A percentile compares a stretch with the other conserved stretches of the same genome.
phyloP scores from a whole-genome alignment of 2,113 vertebrate species.

The Actinemys pallida region DNA sequence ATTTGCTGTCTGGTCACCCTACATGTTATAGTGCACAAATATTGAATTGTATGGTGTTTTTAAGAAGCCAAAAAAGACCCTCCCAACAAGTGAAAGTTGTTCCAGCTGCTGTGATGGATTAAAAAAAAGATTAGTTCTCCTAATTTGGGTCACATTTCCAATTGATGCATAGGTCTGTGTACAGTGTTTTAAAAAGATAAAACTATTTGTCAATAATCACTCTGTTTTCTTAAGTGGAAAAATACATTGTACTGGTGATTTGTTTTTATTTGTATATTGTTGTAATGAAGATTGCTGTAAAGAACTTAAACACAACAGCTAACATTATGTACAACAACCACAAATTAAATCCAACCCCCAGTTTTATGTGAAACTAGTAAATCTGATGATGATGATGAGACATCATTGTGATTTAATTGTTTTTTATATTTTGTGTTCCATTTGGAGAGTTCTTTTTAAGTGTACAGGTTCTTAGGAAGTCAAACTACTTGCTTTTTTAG shows the following conservation, averaged over 20 bases:
- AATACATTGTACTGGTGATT: neutral
- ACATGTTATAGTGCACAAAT: neutral
- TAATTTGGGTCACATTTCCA: neutral
- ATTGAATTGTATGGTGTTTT: neutral
- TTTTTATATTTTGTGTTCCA: neutral
- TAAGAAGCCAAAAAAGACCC: neutral
- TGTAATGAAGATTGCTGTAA: neutral
- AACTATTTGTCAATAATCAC: neutral
- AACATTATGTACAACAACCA: neutral
- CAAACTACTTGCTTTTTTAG: neutral
- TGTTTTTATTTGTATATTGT: neutral
- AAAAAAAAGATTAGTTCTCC: neutral
- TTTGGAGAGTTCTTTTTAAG: neutral
- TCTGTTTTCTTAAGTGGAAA: neutral
- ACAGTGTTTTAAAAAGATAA: neutral
- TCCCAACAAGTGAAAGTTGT: neutral
- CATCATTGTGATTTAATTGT: neutral
- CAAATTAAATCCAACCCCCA: neutral
- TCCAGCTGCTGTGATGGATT: neutral
- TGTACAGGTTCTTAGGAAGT: fast-evolving
- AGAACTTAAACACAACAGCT: neutral
- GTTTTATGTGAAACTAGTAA: neutral
- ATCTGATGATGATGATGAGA: neutral
- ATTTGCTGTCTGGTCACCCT: too few relatives aligned
- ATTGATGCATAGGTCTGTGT: neutral